Conservation (phyloP, 2,113 vertebrate species). For the Stegostoma tigrinum region DNA sequence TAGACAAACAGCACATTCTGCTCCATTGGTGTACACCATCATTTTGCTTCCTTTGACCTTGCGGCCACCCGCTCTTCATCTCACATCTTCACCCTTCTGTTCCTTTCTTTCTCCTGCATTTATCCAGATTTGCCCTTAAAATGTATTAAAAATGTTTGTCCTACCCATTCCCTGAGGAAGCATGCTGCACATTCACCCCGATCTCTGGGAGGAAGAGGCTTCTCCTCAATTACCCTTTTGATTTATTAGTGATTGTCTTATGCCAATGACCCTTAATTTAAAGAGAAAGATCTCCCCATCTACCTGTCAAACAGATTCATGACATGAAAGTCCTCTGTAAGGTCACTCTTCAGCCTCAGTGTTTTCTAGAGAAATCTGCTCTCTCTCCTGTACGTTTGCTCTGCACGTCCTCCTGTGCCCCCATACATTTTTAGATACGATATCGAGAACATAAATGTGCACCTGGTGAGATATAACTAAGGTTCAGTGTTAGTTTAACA, state of each 20-base stretch:
- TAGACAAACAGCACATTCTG: background rate
- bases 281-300: background rate
- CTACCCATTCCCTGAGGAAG: background rate
- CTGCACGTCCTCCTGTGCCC: background rate
- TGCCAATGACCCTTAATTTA: background rate
- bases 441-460: background rate
- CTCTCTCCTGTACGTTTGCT: background rate
- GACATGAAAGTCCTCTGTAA: background rate
- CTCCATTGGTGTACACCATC: background rate
- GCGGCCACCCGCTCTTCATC: background rate
- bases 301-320: background rate
- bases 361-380: background rate
- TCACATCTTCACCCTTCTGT: background rate
- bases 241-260: background rate
- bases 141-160: background rate
- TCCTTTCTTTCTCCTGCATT: background rate
- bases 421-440: background rate
- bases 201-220: background rate
- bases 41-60: background rate
- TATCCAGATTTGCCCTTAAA: background rate
- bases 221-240: background rate
- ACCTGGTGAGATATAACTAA: background rate
- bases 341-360: background rate
- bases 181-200: background rate
- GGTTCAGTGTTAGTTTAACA: background rate